A percentile compares a stretch with the other conserved stretches of the same genome.
Conservation (phyloP, 2,113 vertebrate species). For the Stigmatopora argus region DNA sequence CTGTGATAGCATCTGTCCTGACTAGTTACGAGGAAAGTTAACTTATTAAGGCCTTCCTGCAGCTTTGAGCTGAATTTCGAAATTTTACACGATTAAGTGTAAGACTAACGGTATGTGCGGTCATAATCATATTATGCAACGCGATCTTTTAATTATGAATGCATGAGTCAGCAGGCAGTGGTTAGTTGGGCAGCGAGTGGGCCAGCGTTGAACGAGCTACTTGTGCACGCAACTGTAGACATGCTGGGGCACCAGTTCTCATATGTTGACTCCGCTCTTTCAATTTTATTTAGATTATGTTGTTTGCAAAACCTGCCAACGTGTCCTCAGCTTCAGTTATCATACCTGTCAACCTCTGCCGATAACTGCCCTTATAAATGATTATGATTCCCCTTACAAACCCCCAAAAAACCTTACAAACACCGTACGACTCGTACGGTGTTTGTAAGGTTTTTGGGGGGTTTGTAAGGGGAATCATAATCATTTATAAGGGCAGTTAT, state of each 20-base stretch:
- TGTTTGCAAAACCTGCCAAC: conserved; percentile 1
- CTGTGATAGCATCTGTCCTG: conserved; percentile 44
- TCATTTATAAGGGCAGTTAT: too few relatives aligned
- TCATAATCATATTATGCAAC: conserved; percentile 62
- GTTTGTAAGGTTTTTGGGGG: too few relatives aligned
- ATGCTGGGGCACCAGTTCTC: conserved; percentile 8
- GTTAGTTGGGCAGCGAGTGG: conserved; percentile 26
- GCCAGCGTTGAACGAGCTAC: conserved; percentile 23
- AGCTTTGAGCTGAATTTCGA: conserved; percentile 46
- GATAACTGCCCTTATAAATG: too few relatives aligned
- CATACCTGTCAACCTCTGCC: too few relatives aligned
- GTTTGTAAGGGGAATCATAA: too few relatives aligned
- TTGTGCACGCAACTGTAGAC: conserved; percentile 7
- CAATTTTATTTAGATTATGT: not conserved
- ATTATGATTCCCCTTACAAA: too few relatives aligned
- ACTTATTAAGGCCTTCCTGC: conserved; percentile 43
- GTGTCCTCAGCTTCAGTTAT: conserved; percentile 1
- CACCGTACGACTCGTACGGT: too few relatives aligned
- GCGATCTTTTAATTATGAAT: conserved; percentile 53
- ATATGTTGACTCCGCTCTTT: conserved; percentile 16
- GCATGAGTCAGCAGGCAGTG: conserved; percentile 61
- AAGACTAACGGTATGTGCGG: conserved; percentile 36
- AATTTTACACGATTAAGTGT: conserved; percentile 46
- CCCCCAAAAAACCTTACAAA: too few relatives aligned
- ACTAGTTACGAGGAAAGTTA: conserved; percentile 43